Evolutionary conservation across 2,113 vertebrate species (phyloP).

Genomic region (Oncorhynchus mykiss): DNA sequence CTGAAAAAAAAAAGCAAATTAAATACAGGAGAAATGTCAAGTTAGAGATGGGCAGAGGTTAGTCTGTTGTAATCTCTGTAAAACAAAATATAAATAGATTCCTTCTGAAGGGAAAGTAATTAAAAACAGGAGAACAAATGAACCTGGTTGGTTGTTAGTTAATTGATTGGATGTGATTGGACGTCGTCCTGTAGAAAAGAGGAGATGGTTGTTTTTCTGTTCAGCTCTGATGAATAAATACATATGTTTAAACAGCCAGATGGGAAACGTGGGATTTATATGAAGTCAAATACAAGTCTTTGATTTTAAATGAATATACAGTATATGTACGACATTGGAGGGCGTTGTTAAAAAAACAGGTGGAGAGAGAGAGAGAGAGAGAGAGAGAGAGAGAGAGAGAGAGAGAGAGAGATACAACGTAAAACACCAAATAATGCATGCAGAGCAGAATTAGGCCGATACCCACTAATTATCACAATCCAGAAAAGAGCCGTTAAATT

Average conservation of each 20-base stretch:
- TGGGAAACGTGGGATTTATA: neutral
- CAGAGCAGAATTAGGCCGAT: too few species aligned
- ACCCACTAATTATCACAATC: too few species aligned
- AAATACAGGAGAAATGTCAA: conserved; percentile 46
- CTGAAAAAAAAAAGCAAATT: conserved; percentile 1
- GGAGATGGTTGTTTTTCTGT: conserved; percentile 44
- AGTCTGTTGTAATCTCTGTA: conserved; percentile 38
- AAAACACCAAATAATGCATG: too few species aligned
- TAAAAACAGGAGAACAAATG: conserved; percentile 55
- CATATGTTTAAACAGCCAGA: neutral
- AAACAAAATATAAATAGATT: conserved; percentile 39
- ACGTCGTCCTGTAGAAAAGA: neutral
- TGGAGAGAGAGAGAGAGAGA: too few species aligned
- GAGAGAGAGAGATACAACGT: too few species aligned
- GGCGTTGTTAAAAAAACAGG: neutral
- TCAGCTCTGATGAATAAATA: conserved; percentile 52
- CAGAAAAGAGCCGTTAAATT: too few species aligned
- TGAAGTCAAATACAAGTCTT: neutral
- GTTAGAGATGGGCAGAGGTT: conserved; percentile 50
- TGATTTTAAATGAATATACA: neutral
- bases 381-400: too few species aligned
- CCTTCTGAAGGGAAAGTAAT: conserved; percentile 52
- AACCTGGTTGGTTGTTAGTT: conserved; percentile 19
- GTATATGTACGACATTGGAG: neutral
- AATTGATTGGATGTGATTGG: conserved; percentile 40